These are phyloP conservation scores for Chionoecetes opilio DNA, from an alignment of 1,140 invertebrate genomes.

Conservation along the genomic window DNA sequence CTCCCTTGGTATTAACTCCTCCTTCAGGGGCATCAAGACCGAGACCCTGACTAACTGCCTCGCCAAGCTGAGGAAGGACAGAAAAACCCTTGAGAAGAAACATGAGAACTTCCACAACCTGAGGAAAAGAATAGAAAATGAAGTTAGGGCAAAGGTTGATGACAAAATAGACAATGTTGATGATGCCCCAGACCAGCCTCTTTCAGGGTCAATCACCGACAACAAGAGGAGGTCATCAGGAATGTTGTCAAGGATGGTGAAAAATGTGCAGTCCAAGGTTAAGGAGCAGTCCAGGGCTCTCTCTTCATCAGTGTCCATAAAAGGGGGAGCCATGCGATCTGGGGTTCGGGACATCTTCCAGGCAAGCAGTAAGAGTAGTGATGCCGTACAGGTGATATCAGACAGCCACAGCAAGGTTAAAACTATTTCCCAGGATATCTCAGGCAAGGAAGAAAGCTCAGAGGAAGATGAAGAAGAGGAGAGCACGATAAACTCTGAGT, in stretches of 20 bases:
- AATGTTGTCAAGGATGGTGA: conserved; percentile 56
- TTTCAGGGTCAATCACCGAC: not conserved
- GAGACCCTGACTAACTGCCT: conserved; percentile 67
- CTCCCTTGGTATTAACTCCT: conserved; percentile 37
- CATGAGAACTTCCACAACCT: conserved; percentile 60
- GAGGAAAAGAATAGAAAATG: conserved; percentile 66
- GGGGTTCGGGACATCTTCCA: conserved; percentile 69
- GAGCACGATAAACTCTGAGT: conserved; percentile 36
- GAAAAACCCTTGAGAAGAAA: conserved; percentile 54
- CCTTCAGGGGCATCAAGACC: conserved; percentile 56
- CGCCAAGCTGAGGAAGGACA: conserved; percentile 62
- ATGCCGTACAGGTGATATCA: conserved; percentile 45
- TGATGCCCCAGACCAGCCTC: not conserved
- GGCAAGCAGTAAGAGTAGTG: not conserved
- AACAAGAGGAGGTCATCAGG: conserved; percentile 61
- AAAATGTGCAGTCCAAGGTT: conserved; percentile 70
- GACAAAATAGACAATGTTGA: conserved; percentile 68
- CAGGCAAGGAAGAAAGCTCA: not conserved
- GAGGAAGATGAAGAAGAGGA: conserved; percentile 40
- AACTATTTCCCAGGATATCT: not conserved
- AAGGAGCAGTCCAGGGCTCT: conserved; percentile 59
- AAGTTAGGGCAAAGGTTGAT: conserved; percentile 65
- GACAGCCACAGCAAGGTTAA: not conserved
- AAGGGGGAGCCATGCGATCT: conserved; percentile 39
- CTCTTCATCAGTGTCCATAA: conserved; percentile 64